phyloP scores from a whole-genome alignment of 2,113 vertebrate genomes.

The Tamias sibiricus region DNA sequence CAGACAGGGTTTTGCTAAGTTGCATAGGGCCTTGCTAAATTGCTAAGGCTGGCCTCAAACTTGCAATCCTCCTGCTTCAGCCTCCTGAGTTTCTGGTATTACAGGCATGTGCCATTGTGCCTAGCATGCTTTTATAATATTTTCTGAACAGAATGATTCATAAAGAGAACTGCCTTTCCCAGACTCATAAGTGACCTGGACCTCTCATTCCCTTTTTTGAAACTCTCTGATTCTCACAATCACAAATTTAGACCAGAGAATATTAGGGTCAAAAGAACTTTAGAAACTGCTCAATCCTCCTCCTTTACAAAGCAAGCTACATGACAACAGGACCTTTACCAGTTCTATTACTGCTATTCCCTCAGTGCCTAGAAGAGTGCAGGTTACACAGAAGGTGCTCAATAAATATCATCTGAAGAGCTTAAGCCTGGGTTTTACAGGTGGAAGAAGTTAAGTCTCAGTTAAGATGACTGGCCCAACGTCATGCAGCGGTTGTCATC shows the following conservation, averaged over 20 bases:
- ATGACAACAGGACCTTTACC: not conserved
- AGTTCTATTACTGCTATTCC: not conserved
- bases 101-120: too few species aligned
- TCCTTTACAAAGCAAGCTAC: not conserved
- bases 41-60: too few species aligned
- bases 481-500: not conserved
- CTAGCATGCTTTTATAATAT: not conserved
- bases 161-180: slow-evolving; percentile 39
- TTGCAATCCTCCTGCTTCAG: too few species aligned
- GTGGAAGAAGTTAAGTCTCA: not conserved
- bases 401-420: not conserved
- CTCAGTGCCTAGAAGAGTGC: not conserved
- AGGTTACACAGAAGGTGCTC: not conserved
- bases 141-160: slow-evolving; percentile 58
- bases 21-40: too few species aligned
- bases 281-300: not conserved
- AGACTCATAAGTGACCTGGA: not conserved
- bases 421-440: not conserved
- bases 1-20: too few species aligned
- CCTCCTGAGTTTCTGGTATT: too few species aligned
- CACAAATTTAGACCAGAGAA: slow-evolving; percentile 9
- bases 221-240: slow-evolving; percentile 6
- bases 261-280: not conserved
- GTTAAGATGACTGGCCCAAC: not conserved
- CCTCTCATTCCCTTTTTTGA: not conserved